Conservation (phyloP, 1,140 invertebrate genomes). For the Neodiprion lecontei region DNA sequence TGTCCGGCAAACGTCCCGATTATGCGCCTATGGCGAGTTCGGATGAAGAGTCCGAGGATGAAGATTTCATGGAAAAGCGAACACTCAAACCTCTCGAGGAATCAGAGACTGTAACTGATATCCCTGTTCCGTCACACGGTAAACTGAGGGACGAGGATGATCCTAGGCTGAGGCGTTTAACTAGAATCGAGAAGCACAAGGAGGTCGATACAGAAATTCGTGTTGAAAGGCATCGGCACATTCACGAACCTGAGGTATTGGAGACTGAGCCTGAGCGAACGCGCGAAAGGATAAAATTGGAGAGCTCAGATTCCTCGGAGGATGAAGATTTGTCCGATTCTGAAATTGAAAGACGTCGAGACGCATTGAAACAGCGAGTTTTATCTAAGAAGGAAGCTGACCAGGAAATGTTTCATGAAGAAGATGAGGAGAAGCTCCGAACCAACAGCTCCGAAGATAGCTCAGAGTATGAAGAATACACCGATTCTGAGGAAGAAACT, state of each 20-base stretch:
- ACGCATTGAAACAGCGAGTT: constrained; percentile 73
- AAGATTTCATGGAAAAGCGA: constrained; percentile 79
- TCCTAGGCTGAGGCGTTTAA: constrained; percentile 74
- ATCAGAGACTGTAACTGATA: constrained; percentile 25
- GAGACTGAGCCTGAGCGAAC: constrained; percentile 63
- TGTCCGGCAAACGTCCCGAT: constrained; percentile 92
- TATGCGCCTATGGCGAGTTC: constrained; percentile 84
- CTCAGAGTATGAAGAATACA: constrained; percentile 86
- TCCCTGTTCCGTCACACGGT: constrained; percentile 37
- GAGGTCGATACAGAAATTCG: constrained; percentile 68
- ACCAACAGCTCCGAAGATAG: constrained; percentile 80
- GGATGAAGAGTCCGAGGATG: constrained; percentile 84
- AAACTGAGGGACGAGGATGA: constrained; percentile 70
- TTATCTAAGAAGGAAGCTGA: constrained; percentile 73
- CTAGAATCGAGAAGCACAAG: constrained; percentile 63
- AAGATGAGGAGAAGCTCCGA: constrained; percentile 77
- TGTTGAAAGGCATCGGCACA: constrained; percentile 64
- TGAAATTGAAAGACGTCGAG: constrained; percentile 83
- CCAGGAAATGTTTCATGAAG: constrained; percentile 66
- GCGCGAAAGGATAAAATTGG: constrained; percentile 50
- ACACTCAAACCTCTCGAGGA: constrained; percentile 45
- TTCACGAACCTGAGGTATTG: constrained; percentile 77
- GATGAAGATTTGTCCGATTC: constrained; percentile 79
- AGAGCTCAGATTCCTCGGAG: constrained; percentile 66
- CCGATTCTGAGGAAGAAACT: constrained; percentile 88